These are phyloP conservation scores for Drosophila yakuba DNA, from an alignment of 1,140 invertebrate genomes.

Conservation along the genomic window DNA sequence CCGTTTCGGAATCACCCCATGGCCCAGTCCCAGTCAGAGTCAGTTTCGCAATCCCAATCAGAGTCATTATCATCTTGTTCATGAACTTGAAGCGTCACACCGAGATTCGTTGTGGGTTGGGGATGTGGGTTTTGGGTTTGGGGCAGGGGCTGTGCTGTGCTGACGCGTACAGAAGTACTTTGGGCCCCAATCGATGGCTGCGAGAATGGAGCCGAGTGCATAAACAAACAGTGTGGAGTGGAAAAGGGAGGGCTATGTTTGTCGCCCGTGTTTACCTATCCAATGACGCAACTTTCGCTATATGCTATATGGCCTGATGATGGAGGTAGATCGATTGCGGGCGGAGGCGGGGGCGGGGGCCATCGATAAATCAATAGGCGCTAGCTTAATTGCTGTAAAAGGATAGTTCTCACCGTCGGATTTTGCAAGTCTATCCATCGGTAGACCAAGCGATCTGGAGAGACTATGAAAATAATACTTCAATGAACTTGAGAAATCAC, in stretches of 20 bases:
- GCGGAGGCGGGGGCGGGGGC: neutral
- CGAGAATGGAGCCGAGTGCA: constrained; percentile 68
- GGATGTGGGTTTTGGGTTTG: neutral
- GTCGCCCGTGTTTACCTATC: constrained; percentile 61
- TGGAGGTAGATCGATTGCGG: constrained; percentile 3
- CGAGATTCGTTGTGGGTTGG: neutral
- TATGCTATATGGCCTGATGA: constrained; percentile 46
- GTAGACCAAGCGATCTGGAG: constrained; percentile 11
- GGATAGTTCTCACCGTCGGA: constrained; percentile 25
- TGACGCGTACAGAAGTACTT: constrained; percentile 39
- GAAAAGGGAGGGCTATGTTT: constrained; percentile 12
- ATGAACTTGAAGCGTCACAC: constrained; percentile 62
- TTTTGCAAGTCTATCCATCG: constrained; percentile 16
- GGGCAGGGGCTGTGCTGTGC: neutral
- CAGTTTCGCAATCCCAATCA: constrained; percentile 3
- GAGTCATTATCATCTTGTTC: constrained; percentile 54
- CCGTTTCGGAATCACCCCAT: constrained; percentile 49
- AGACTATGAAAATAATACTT: constrained; percentile 59
- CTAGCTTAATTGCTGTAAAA: constrained; percentile 45
- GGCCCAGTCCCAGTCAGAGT: constrained; percentile 16
- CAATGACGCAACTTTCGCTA: constrained; percentile 67
- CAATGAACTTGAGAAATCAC: constrained; percentile 84
- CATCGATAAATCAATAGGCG: constrained; percentile 16
- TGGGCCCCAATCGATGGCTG: constrained; percentile 61
- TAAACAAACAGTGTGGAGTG: constrained; percentile 63